A percentile compares a stretch with the other conserved stretches of the same genome.
Evolutionary conservation across 1,140 invertebrate species (phyloP).

Genomic region (Drosophila arawakana): DNA sequence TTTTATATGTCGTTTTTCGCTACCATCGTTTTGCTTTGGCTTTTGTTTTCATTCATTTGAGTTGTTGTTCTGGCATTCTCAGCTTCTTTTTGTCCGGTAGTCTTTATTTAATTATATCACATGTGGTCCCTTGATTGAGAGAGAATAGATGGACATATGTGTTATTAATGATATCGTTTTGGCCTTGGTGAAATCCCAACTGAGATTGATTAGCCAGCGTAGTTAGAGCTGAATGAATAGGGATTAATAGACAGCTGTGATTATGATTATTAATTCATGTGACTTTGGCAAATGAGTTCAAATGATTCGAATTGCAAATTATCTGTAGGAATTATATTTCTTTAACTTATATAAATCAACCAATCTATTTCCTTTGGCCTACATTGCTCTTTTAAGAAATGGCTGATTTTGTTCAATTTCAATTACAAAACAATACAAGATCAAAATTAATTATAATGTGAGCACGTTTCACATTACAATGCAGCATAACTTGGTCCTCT

Average conservation of each 20-base stretch:
- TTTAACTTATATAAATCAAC: constrained; percentile 5
- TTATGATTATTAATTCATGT: constrained; percentile 56
- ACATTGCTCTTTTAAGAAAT: too few species aligned
- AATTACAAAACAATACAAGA: neutral
- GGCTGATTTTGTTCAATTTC: too few species aligned
- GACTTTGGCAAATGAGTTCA: constrained; percentile 24
- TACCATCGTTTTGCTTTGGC: constrained; percentile 15
- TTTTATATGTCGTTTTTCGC: constrained; percentile 30
- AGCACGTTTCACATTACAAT: constrained; percentile 11
- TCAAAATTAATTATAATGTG: constrained; percentile 38
- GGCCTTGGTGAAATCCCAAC: constrained; percentile 44
- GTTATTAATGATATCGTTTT: constrained; percentile 73
- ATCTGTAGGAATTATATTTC: neutral
- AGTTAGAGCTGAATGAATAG: constrained; percentile 26
- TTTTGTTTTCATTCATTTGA: constrained; percentile 25
- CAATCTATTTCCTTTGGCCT: neutral
- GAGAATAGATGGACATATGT: constrained; percentile 36
- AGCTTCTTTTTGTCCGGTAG: constrained; percentile 26
- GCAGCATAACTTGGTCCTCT: constrained; percentile 31
- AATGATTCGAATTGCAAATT: constrained; percentile 8
- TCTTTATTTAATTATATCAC: constrained; percentile 70
- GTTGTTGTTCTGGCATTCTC: neutral
- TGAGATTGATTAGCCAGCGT: constrained; percentile 67
- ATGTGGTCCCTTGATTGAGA: constrained; percentile 11
- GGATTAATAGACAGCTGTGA: constrained; percentile 37